Base-by-base conservation (phyloP, 2,113 vertebrate genomes). In the Phaethon lepturus region DNA sequence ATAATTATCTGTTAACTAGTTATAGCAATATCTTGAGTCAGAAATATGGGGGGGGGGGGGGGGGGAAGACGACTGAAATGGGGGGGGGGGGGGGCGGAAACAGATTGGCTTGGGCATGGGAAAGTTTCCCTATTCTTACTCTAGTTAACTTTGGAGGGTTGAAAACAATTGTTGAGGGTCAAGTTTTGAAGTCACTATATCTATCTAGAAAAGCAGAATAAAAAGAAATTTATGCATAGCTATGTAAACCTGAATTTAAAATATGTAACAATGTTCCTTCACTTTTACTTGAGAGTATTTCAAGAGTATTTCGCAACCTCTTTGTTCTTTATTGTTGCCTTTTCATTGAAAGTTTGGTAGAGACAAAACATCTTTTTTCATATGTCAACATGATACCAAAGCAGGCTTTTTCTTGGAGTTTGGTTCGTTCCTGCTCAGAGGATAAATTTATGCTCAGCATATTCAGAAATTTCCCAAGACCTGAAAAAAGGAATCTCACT, bases 1-100 rank as follows among this genome's bases (percentile, higher is more conserved):
- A 73, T 66, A 92, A 93, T 76, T 86, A 91, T 63, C 69, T 90
- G 18, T 86, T 86, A 96, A 78, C 50, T 79, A 76, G 50, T 86
- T 95, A 83, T 18, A 86, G 28, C 50, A 88, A 24, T 62, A 29
- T 53, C 84, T 73, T 77, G 58, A 95, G 42, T 49, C 22, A 76
- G 74, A 92, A 86, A 60, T 79, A 62, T 45, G 49, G 78, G 1
- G 78, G 58, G 29, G 20, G 8, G 13, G 5, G n/a, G n/a, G n/a
- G n/a, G n/a, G n/a, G n/a, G n/a, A n/a, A n/a, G n/a, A n/a, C n/a
- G n/a, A n/a, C n/a, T n/a, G n/a, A n/a, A n/a, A n/a, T n/a, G 78
- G 58, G 29, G 20, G 8, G 13, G 5, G 49, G 78, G 1, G 78
- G 58, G 29, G 20, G 8, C 11, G 5, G 7, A 10, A 23, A 16